Evolutionary conservation across 2,888 invertebrate genomes (phyloP), one percentile per base, ranked within the genome.

Genomic region (Agriopis marginaria): DNA sequence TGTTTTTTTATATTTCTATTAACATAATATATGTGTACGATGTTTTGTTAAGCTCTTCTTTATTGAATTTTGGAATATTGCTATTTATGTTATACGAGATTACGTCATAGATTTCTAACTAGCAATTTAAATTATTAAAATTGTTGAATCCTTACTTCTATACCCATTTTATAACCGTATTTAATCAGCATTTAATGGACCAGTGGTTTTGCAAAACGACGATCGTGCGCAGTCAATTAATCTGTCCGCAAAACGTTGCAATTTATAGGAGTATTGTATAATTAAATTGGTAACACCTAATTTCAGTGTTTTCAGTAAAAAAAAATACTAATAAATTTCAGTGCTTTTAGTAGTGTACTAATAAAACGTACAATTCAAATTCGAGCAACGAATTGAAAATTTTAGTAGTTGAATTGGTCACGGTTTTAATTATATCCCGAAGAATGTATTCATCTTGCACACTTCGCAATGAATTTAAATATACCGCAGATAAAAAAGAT

Each of bases 211-310:
- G 45, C 62, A 53, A 59, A 63, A 59, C 51, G 54, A 54, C 63
- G 63, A 54, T 63, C 68, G 61, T 63, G 62, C 54, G 62, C 44
- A 50, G 44, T 59, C 53, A 53, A 53, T 60, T 66, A 51, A 50
- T 50, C 39, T 66, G 44, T 60, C 60, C 59, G 60, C 32, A 53
- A 44, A 40, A 47, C 54, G 40, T 60, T 54, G n/a, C 23, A 62
- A 45, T 51, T 51, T n/a, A 32, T 12, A 4, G n/a, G 17, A 51
- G 23, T 53, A 9, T n/a, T 2, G 5, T 10, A 17, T 51, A 45
- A 62, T 62, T 62, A 32, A 42, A 62, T 62, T 62, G n/a, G 42
- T 53, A 23, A 62, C 44, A 32, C 45, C 51, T 17, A 42, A 61
- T 61, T 61, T 61, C 39, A 60, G 39, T 7, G 42, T 42, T 55